Percentiles rank a stretch among this genome's conserved stretches.
These are phyloP conservation scores for Phoenoteleia sp. DNA, from an alignment of 2,888 invertebrate genomes.

Conservation along the genomic window DNA sequence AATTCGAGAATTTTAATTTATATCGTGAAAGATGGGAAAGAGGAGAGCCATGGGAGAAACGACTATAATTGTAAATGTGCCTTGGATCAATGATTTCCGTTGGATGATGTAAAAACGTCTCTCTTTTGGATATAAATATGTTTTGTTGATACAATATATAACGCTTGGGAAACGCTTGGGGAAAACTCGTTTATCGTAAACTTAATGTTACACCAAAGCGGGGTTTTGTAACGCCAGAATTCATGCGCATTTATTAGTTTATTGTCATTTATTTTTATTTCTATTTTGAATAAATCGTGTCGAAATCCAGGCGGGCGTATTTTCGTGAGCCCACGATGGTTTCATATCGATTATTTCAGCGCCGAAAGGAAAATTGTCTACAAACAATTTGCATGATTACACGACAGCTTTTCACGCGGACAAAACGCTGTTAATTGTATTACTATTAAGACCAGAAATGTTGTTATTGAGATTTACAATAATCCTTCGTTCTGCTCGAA, in stretches of 20 bases:
- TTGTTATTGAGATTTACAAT: too few relatives aligned
- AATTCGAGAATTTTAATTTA: too few relatives aligned
- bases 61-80: conserved; percentile 35
- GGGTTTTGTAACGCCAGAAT: too few relatives aligned
- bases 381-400: too few relatives aligned
- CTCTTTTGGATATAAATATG: conserved; percentile 17
- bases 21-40: background rate
- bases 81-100: conserved; percentile 47
- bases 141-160: background rate
- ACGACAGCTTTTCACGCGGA: too few relatives aligned
- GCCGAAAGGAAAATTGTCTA: background rate
- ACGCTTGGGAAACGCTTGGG: background rate
- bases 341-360: background rate
- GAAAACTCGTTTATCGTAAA: too few relatives aligned
- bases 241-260: too few relatives aligned
- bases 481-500: too few relatives aligned
- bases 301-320: background rate
- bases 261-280: background rate
- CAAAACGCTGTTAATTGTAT: too few relatives aligned
- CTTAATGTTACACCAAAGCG: too few relatives aligned
- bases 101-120: conserved; percentile 35
- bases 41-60: conserved; percentile 18
- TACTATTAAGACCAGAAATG: too few relatives aligned
- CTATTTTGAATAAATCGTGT: background rate
- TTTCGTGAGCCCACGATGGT: background rate